A percentile compares a stretch with the other conserved stretches of the same genome.
phyloP scores from a whole-genome alignment of 2,888 invertebrate genomes.

The Papilio elwesi region DNA sequence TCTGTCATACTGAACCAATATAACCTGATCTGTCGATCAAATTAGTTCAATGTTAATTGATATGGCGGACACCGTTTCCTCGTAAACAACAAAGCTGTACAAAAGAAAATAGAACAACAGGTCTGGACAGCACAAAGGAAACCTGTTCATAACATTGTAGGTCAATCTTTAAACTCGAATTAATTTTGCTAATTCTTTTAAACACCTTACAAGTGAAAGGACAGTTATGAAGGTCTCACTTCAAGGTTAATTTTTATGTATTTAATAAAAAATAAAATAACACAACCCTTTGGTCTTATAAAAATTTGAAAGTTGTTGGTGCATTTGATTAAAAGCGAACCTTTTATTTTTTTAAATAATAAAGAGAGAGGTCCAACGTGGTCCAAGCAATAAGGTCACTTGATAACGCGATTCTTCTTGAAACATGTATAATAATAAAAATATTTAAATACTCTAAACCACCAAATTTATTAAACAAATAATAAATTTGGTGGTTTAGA shows the following conservation, averaged over 20 bases:
- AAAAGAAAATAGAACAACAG: constrained; percentile 9
- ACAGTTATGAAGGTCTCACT: constrained; percentile 24
- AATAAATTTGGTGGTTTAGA: background rate
- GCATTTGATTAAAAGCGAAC: constrained; percentile 10
- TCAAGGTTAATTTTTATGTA: constrained; percentile 42
- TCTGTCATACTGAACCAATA: background rate
- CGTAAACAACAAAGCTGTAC: constrained; percentile 1
- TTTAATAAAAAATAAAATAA: constrained; percentile 38
- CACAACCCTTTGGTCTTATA: constrained; percentile 23
- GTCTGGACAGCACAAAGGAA: constrained; percentile 20
- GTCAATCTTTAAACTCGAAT: constrained; percentile 14
- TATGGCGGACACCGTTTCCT: constrained; percentile 1
- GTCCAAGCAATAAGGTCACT: constrained; percentile 31
- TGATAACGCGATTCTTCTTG: background rate
- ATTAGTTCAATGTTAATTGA: constrained; percentile 14
- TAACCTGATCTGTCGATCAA: constrained; percentile 3
- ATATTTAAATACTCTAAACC: constrained; percentile 12
- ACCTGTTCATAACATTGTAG: constrained; percentile 13
- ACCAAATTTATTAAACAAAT: too few relatives aligned
- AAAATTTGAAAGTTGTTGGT: constrained; percentile 36
- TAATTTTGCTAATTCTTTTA: constrained; percentile 35
- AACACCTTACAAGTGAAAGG: constrained; percentile 41
- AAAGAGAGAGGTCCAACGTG: constrained; percentile 33
- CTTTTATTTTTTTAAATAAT: constrained; percentile 9
- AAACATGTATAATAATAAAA: too few relatives aligned